Conservation (phyloP, 2,888 invertebrate species). For the Zaprionus obscuricornis region DNA sequence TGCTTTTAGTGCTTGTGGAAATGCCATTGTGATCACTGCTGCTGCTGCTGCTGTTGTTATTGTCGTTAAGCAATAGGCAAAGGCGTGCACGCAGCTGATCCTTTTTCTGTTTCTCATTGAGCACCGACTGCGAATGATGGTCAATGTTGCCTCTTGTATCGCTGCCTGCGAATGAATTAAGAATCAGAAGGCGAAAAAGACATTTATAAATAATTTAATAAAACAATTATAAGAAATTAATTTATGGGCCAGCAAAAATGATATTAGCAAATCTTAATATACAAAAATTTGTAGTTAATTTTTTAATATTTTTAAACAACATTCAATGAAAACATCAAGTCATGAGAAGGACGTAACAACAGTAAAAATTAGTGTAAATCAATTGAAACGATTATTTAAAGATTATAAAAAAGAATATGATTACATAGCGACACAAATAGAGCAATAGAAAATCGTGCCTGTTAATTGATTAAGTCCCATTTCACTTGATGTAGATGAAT, state of each 20-base stretch:
- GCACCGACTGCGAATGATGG: conserved; percentile 53
- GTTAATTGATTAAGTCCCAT: conserved; percentile 92
- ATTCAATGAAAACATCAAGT: too few relatives aligned
- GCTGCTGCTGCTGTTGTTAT: conserved; percentile 66
- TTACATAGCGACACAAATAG: too few relatives aligned
- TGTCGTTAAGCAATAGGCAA: conserved; percentile 74
- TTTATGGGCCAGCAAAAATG: not conserved
- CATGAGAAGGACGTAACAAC: too few relatives aligned
- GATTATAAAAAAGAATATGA: too few relatives aligned
- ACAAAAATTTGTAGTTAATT: too few relatives aligned
- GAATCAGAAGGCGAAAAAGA: not conserved
- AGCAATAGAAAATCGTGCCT: conserved; percentile 86
- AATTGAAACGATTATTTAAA: too few relatives aligned
- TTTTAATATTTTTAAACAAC: too few relatives aligned
- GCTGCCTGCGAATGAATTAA: conserved; percentile 56
- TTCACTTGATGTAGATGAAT: conserved; percentile 88
- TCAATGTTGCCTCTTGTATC: conserved; percentile 68
- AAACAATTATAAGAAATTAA: not conserved
- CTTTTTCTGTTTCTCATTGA: conserved; percentile 79
- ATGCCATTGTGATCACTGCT: conserved; percentile 74
- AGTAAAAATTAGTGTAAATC: too few relatives aligned
- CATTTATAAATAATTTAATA: not conserved
- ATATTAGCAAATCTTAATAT: too few relatives aligned
- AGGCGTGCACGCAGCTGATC: conserved; percentile 81
- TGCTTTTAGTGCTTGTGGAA: conserved; percentile 57